A percentile compares a stretch with the other conserved stretches of the same genome.
These are phyloP conservation scores for Tillus elongatus DNA, from an alignment of 2,888 invertebrate species.

Conservation along the genomic window DNA sequence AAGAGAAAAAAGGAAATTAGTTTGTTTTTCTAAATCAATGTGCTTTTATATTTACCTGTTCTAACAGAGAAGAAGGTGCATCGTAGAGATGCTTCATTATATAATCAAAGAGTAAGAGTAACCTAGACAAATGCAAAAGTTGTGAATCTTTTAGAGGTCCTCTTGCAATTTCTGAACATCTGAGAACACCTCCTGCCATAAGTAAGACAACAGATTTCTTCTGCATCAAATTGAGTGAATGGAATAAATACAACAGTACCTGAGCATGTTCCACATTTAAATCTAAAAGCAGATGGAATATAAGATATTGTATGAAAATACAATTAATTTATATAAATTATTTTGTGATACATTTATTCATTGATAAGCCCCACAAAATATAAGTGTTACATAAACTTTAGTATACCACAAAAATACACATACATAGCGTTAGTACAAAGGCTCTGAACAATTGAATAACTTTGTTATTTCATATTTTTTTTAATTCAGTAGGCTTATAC, in stretches of 20 bases:
- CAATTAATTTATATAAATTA: conserved; percentile 7
- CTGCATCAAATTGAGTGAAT: conserved; percentile 90
- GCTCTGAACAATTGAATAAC: no score
- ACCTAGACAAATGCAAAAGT: conserved; percentile 70
- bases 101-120: conserved; percentile 84
- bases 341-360: conserved; percentile 9
- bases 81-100: conserved; percentile 93
- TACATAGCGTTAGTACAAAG: no score
- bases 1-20: conserved; percentile 18
- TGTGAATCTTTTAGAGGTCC: conserved; percentile 55
- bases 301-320: conserved; percentile 4
- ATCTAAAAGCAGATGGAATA: conserved; percentile 50
- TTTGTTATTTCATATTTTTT: no score
- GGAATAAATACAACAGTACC: conserved; percentile 84
- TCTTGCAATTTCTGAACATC: conserved; percentile 57
- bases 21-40: no score
- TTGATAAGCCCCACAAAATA: conserved; percentile 3
- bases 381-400: not conserved
- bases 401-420: no score
- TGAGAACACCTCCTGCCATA: conserved; percentile 65
- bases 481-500: no score
- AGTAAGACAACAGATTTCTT: conserved; percentile 86
- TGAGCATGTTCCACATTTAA: conserved; percentile 95
- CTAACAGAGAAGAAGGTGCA: conserved; percentile 74
- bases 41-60: conserved; percentile 70